Evolutionary conservation across 1,140 invertebrate genomes (phyloP).

Genomic region (Scaptomyza pallida): DNA sequence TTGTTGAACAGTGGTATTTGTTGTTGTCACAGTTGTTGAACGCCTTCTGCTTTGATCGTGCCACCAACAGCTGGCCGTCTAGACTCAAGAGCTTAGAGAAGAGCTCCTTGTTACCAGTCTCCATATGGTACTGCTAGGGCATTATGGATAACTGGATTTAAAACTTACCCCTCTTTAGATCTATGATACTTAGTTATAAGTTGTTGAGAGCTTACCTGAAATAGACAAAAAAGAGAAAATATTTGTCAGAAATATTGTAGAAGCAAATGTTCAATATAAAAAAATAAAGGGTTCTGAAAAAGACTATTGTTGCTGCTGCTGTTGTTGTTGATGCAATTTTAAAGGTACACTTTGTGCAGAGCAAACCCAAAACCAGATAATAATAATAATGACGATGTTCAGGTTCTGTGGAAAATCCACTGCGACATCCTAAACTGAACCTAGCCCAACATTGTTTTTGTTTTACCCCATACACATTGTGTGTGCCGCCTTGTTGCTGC

Average conservation of each 20-base stretch:
- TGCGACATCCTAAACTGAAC: constrained; percentile 55
- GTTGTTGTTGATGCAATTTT: constrained; percentile 42
- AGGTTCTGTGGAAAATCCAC: constrained; percentile 30
- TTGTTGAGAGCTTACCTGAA: constrained; percentile 49
- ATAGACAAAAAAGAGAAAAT: constrained; percentile 19
- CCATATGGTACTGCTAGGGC: neutral
- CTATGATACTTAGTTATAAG: no score
- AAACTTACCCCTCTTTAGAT: constrained; percentile 6
- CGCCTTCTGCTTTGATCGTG: constrained; percentile 51
- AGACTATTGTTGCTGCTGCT: constrained; percentile 22
- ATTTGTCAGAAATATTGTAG: neutral
- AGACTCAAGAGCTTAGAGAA: neutral
- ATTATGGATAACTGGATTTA: neutral
- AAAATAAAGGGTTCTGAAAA: constrained; percentile 28
- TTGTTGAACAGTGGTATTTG: constrained; percentile 15
- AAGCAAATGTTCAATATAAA: no score
- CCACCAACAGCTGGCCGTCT: constrained; percentile 29
- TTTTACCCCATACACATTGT: constrained; percentile 51
- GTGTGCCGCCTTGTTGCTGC: constrained; percentile 34
- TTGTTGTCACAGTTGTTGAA: constrained; percentile 18
- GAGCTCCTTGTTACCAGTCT: constrained; percentile 10
- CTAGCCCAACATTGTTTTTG: constrained; percentile 79
- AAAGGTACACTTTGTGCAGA: constrained; percentile 50
- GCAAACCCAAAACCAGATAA: constrained; percentile 71
- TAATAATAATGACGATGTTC: constrained; percentile 65